These are phyloP conservation scores for Sus scrofa DNA, from an alignment of 2,113 vertebrate genomes.

Conservation along the genomic window DNA sequence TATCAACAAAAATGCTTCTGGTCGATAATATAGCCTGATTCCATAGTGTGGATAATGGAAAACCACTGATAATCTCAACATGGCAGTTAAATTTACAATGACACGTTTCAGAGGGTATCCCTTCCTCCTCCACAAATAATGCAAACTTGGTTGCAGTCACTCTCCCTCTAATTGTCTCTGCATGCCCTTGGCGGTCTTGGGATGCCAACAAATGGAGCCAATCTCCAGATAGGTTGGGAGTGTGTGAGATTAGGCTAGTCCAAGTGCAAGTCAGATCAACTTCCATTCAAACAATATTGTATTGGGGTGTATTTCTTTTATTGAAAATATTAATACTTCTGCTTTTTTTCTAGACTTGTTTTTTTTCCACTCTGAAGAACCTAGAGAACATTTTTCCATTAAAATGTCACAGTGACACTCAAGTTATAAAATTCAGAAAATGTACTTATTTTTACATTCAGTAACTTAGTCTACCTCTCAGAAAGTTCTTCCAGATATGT, in stretches of 20 bases:
- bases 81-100: not conserved
- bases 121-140: not conserved
- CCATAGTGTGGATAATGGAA: not conserved
- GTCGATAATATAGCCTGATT: not conserved
- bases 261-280: not conserved
- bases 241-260: not conserved
- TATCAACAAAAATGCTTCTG: not conserved
- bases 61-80: not conserved
- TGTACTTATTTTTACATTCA: slow-evolving; percentile 47
- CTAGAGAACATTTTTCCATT: slow-evolving; percentile 62
- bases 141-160: not conserved
- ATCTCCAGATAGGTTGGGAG: not conserved
- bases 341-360: not conserved
- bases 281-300: not conserved
- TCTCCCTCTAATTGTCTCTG: not conserved
- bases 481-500: slow-evolving; percentile 32
- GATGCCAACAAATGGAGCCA: not conserved
- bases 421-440: slow-evolving; percentile 55
- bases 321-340: not conserved
- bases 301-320: not conserved
- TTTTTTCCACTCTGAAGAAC: slow-evolving; percentile 59
- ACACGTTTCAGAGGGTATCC: not conserved
- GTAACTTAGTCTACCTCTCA: slow-evolving; percentile 8
- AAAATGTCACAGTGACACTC: slow-evolving; percentile 76
- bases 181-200: not conserved